Evolutionary conservation across 2,888 invertebrate genomes (phyloP), one percentile per base, ranked within the genome.

Genomic region (Lamproptera curius): DNA sequence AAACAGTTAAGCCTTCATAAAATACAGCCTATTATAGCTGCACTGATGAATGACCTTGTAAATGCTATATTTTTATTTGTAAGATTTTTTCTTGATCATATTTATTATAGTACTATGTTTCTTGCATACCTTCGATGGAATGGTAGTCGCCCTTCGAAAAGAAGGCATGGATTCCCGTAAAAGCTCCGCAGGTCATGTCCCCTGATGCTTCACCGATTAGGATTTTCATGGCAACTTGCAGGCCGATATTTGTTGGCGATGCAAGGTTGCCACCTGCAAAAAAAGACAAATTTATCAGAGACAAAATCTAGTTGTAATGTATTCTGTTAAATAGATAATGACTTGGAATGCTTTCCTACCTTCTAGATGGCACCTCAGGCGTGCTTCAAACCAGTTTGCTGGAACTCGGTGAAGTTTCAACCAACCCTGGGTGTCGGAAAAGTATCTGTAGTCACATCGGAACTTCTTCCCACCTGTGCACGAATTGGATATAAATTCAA

Each of bases 291-390:
- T n/a, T 23, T 23, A 6, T 4, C 4, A n/a, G n/a, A n/a, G n/a
- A n/a, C n/a, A n/a, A n/a, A n/a, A n/a, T n/a, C n/a, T n/a, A n/a
- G n/a, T n/a, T n/a, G n/a, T n/a, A n/a, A n/a, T n/a, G n/a, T n/a
- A n/a, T n/a, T n/a, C n/a, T n/a, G n/a, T n/a, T n/a, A n/a, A n/a
- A n/a, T n/a, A n/a, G n/a, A n/a, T n/a, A n/a, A n/a, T n/a, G n/a
- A n/a, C n/a, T n/a, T n/a, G n/a, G n/a, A n/a, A n/a, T n/a, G n/a
- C n/a, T n/a, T n/a, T n/a, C n/a, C n/a, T 14, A 65, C 69, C 71
- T 64, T 71, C 70, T n/a, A 68, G 60, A n/a, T 68, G 62, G 46
- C 71, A 72, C 33, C 70, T 56, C n/a, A 69, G 57, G n/a, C 67
- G 58, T 1, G 71, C 71, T 17, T 66, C 65, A 2, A 44, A 46